Conservation (phyloP, 1,140 invertebrate genomes). For the Bombyx mandarina region DNA sequence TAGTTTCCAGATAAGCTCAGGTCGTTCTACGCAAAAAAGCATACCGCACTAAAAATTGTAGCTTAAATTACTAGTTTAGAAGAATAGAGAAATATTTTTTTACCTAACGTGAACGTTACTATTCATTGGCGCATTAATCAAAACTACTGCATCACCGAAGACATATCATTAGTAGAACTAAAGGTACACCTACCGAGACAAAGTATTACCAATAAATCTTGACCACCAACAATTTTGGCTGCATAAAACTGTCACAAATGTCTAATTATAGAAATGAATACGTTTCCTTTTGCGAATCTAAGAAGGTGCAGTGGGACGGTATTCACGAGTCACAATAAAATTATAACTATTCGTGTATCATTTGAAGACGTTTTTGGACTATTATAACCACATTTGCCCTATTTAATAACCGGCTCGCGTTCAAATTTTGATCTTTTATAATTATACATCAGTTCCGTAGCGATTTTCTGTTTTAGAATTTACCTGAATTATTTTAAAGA, state of each 20-base stretch:
- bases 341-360: conserved; percentile 39
- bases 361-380: conserved; percentile 30
- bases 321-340: conserved; percentile 18
- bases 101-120: too few species aligned
- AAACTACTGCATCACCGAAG: too few species aligned
- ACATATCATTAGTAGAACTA: too few species aligned
- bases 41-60: too few species aligned
- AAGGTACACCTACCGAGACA: too few species aligned
- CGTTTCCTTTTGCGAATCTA: conserved; percentile 25
- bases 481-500: conserved; percentile 54
- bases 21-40: too few species aligned
- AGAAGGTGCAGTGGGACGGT: conserved; percentile 35
- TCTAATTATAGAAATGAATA: conserved; percentile 42
- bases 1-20: too few species aligned
- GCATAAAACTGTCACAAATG: conserved; percentile 37
- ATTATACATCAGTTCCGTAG: conserved; percentile 52
- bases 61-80: too few species aligned
- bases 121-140: too few species aligned
- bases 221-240: conserved; percentile 18
- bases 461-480: conserved; percentile 37
- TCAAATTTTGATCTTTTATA: conserved; percentile 56
- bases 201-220: conserved; percentile 24
- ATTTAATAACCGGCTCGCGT: conserved; percentile 54
- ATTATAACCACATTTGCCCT: conserved; percentile 65
- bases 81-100: too few species aligned